A percentile compares a stretch with the other conserved stretches of the same genome.
phyloP scores from a whole-genome alignment of 2,797 vertebrate genomes.

The Cynodonichthys magdalenae region DNA sequence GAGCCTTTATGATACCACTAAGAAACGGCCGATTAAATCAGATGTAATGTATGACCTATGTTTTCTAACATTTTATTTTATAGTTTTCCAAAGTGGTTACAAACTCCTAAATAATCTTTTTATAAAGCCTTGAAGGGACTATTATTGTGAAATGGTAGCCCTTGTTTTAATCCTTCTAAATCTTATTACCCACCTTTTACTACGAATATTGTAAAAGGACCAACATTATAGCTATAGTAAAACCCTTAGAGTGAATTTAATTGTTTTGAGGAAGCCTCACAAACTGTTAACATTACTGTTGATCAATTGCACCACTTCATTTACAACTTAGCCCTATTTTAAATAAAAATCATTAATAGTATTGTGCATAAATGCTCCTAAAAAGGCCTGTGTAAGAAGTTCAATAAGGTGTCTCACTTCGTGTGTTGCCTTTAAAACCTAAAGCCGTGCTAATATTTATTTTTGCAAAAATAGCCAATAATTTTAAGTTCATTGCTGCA shows the following conservation, averaged over 20 bases:
- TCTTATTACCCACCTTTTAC: too few species aligned
- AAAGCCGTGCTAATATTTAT: conserved; percentile 9
- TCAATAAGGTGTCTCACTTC: neutral
- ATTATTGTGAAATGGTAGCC: too few species aligned
- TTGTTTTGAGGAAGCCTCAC: neutral
- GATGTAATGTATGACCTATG: too few species aligned
- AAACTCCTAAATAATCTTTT: too few species aligned
- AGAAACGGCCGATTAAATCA: too few species aligned
- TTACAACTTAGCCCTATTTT: neutral
- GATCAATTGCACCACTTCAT: neutral
- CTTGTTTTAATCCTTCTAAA: too few species aligned
- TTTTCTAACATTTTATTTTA: too few species aligned
- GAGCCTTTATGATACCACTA: too few species aligned
- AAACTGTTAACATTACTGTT: neutral
- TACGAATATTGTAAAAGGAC: neutral
- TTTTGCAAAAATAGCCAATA: conserved; percentile 17
- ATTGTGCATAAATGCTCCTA: neutral
- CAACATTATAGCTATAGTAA: neutral
- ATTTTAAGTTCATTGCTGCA: conserved; percentile 23
- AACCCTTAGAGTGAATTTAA: neutral
- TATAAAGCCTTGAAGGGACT: too few species aligned
- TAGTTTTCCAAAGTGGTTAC: too few species aligned
- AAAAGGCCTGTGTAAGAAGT: neutral
- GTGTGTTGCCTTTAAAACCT: neutral
- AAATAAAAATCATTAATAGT: neutral